A percentile compares a stretch with the other conserved stretches of the same genome.
Evolutionary conservation across 2,888 invertebrate genomes (phyloP).

Genomic region (Aleiodes leptofemur): DNA sequence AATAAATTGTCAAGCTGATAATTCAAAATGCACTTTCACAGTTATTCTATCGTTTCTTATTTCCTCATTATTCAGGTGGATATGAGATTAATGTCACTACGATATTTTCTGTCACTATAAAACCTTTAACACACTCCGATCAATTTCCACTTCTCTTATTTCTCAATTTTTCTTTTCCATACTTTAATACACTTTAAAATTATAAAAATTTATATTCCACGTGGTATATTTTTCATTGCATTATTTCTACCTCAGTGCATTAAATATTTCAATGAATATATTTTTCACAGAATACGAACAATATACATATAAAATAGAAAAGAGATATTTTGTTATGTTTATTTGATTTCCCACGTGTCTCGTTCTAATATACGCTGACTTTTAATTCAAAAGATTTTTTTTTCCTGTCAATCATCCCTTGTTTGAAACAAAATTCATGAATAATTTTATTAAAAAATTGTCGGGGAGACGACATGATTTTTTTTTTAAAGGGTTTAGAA

Average conservation of each 20-base stretch:
- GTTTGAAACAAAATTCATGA: not conserved
- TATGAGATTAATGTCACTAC: slow-evolving; percentile 65
- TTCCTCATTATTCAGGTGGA: slow-evolving; percentile 47
- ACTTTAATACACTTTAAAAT: not conserved
- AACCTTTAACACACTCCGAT: slow-evolving; percentile 8
- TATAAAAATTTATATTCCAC: slow-evolving; percentile 4
- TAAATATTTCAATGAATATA: slow-evolving; percentile 31
- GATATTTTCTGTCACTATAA: slow-evolving; percentile 57
- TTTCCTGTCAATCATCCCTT: not conserved
- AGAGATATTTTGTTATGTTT: not conserved
- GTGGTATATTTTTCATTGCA: not conserved
- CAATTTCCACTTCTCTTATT: slow-evolving; percentile 15
- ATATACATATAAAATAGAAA: slow-evolving; percentile 14
- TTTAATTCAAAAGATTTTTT: not conserved
- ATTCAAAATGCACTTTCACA: slow-evolving; percentile 10
- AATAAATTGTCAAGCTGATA: not conserved
- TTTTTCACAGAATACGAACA: not conserved
- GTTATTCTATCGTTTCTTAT: slow-evolving; percentile 20
- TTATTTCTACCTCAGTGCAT: slow-evolving; percentile 7
- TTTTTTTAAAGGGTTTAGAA: too few relatives aligned
- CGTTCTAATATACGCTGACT: slow-evolving; percentile 1
- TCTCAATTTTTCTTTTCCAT: slow-evolving; percentile 1
- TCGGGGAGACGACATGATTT: too few relatives aligned
- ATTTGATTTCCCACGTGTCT: slow-evolving; percentile 29
- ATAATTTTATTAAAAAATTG: not conserved